A percentile compares a stretch with the other conserved stretches of the same genome.
Evolutionary conservation across 2,888 invertebrate genomes (phyloP).

Genomic region (Habrosyne pyritoides): DNA sequence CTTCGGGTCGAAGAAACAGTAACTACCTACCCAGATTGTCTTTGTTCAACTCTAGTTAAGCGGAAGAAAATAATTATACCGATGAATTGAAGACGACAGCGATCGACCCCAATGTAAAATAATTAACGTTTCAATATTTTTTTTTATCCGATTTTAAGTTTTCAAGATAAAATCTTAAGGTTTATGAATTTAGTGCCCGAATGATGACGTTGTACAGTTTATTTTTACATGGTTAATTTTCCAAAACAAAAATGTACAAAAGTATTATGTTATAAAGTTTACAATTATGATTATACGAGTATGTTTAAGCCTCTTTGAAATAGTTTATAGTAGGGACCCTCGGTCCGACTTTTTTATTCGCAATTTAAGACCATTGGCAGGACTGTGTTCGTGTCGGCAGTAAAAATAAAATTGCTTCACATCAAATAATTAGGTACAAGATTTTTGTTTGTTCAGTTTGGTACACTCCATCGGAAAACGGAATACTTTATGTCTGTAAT

Average conservation of each 20-base stretch:
- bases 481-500: conserved; percentile 53
- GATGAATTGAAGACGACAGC: conserved; percentile 50
- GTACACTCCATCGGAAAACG: conserved; percentile 31
- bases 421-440: conserved; percentile 53
- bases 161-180: no score
- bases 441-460: conserved; percentile 50
- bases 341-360: conserved; percentile 38
- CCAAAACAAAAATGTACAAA: no score
- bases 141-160: conserved; percentile 11
- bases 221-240: no score
- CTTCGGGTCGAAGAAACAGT: conserved; percentile 54
- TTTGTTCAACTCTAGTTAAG: conserved; percentile 66
- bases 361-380: conserved; percentile 50
- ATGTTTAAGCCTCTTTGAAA: no score
- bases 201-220: no score
- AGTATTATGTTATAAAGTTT: no score
- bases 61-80: conserved; percentile 71
- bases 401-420: conserved; percentile 50
- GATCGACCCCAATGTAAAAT: conserved; percentile 45
- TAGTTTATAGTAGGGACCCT: no score
- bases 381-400: conserved; percentile 28
- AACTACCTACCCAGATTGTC: conserved; percentile 49
- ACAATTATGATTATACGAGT: no score
- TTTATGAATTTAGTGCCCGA: no score
- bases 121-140: conserved; percentile 32